Conservation (phyloP, 2,888 invertebrate genomes). For the Poecilobothrus nobilitatus region DNA sequence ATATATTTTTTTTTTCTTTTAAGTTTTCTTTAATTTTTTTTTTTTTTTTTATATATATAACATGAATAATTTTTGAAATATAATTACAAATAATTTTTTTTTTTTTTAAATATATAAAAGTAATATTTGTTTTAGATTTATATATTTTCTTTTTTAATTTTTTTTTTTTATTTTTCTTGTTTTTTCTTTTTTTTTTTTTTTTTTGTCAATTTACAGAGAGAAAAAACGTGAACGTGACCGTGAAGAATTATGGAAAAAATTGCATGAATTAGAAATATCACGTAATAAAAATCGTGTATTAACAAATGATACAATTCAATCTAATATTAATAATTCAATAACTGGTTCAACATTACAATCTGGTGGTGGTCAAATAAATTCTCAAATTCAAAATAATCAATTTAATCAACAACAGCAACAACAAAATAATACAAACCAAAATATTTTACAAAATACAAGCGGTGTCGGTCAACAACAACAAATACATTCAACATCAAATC, state of each 20-base stretch:
- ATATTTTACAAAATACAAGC: constrained; percentile 26
- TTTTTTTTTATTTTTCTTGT: neutral
- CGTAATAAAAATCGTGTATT: constrained; percentile 38
- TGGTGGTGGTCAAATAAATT: constrained; percentile 25
- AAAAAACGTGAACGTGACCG: constrained; percentile 75
- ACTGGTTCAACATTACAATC: constrained; percentile 20
- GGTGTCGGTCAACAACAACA: constrained; percentile 11
- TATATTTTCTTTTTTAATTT: constrained; percentile 13
- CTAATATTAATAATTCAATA: constrained; percentile 19
- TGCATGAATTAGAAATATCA: constrained; percentile 80
- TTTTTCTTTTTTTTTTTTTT: constrained; percentile 12
- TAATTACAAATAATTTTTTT: no score
- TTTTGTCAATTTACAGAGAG: constrained; percentile 33
- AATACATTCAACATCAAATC: constrained; percentile 18
- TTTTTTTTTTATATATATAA: neutral
- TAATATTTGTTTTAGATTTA: neutral
- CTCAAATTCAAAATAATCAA: constrained; percentile 33
- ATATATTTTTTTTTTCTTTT: no score
- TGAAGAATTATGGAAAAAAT: constrained; percentile 95
- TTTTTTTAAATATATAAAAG: neutral
- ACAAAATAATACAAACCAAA: constrained; percentile 33
- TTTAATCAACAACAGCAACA: constrained; percentile 28
- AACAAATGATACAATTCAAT: constrained; percentile 22
- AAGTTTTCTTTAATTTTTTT: neutral
- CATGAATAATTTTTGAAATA: no score